Percentiles rank a stretch among this genome's conserved stretches.
Conservation (phyloP, 2,113 vertebrate species). For the Micronisus gabar region DNA sequence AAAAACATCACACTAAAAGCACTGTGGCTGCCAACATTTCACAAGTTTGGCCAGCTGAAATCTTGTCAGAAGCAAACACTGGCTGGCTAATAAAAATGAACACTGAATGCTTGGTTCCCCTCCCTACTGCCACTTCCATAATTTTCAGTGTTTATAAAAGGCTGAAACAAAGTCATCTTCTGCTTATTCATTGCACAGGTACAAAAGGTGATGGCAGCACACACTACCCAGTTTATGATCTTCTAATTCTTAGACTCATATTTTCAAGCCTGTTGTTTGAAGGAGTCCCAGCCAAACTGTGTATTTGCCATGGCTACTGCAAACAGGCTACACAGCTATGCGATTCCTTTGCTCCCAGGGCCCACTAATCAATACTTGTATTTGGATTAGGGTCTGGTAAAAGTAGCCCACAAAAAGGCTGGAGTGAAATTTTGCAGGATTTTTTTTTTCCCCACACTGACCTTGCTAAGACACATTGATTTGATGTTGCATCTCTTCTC, state of each 20-base stretch:
- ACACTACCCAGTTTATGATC: not conserved
- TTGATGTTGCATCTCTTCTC: not conserved
- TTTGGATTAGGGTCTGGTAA: not conserved
- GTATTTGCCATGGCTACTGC: not conserved
- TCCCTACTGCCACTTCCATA: not conserved
- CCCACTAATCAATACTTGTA: too few species aligned
- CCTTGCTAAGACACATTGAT: not conserved
- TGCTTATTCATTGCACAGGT: not conserved
- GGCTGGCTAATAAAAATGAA: not conserved
- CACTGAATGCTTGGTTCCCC: not conserved
- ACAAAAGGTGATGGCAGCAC: not conserved
- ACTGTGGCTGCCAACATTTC: not conserved
- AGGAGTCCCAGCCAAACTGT: not conserved
- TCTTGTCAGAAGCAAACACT: not conserved
- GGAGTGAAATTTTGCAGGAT: not conserved
- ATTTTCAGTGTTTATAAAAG: not conserved
- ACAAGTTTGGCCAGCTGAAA: not conserved
- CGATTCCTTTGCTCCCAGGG: not conserved
- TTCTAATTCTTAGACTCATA: not conserved
- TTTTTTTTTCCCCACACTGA: not conserved
- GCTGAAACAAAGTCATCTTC: not conserved
- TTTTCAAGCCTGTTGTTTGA: not conserved
- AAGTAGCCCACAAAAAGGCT: not conserved
- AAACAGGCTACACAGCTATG: rapidly evolving
- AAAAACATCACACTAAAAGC: not conserved